Conservation (phyloP, 2,113 vertebrate genomes). For the Mus pahari region DNA sequence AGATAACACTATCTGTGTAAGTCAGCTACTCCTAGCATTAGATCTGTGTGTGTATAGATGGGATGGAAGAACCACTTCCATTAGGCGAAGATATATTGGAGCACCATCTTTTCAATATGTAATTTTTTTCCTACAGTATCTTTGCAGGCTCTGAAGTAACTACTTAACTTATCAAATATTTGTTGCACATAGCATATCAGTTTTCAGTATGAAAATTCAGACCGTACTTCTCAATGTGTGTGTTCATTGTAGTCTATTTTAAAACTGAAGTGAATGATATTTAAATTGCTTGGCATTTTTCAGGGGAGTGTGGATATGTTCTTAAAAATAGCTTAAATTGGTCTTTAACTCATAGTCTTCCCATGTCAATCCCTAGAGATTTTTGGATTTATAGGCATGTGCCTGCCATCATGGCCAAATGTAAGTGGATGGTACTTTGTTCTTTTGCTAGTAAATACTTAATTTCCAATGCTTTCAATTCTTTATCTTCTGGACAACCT, state of each 20-base stretch:
- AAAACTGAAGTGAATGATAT: neutral
- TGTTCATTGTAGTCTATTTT: neutral
- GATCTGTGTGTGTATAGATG: neutral
- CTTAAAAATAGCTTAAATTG: neutral
- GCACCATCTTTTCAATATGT: constrained; percentile 55
- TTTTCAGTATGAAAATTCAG: constrained; percentile 47
- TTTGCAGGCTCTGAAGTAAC: constrained; percentile 42
- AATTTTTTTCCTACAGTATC: constrained; percentile 57
- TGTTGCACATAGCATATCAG: constrained; percentile 32
- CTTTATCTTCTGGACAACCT: constrained; percentile 47
- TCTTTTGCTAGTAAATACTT: constrained; percentile 48
- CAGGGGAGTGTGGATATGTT: neutral
- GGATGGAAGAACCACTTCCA: constrained; percentile 66
- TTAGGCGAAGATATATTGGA: constrained; percentile 52
- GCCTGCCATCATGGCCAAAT: too few relatives aligned
- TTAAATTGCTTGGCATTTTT: neutral
- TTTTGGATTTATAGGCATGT: neutral
- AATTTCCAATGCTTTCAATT: constrained; percentile 70
- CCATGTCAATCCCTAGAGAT: neutral
- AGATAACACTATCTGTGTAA: neutral
- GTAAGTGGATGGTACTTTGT: constrained; percentile 47
- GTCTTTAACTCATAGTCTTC: neutral
- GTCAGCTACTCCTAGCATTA: neutral
- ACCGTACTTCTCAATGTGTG: constrained; percentile 43
- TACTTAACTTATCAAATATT: constrained; percentile 66